Conservation (phyloP, 2,113 vertebrate species). For the Coptodon bakossiorum region DNA sequence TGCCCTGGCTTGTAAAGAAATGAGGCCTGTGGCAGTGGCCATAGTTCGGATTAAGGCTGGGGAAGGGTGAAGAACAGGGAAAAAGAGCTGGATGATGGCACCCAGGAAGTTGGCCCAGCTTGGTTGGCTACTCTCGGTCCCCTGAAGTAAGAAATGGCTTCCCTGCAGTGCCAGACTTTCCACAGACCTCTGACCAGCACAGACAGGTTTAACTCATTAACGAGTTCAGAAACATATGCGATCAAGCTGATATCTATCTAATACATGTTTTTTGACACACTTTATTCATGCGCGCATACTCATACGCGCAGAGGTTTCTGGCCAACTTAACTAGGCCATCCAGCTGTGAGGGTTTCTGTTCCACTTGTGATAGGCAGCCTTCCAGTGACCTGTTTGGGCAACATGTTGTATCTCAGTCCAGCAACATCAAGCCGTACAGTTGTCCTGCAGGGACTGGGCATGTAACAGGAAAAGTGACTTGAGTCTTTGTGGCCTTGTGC, state of each 20-base stretch:
- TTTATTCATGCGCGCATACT: not conserved
- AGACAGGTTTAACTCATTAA: not conserved
- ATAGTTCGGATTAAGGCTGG: conserved; percentile 22
- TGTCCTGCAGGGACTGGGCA: not conserved
- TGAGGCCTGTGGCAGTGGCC: conserved; percentile 21
- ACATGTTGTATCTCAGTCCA: conserved; percentile 16
- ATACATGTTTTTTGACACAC: not conserved
- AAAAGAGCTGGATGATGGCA: not conserved
- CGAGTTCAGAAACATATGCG: not conserved
- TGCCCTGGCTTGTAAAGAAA: conserved; percentile 8
- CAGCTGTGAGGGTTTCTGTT: conserved; percentile 41
- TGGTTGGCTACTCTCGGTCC: not conserved
- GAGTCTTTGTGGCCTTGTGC: not conserved
- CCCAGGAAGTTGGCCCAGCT: not conserved
- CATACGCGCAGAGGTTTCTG: not conserved
- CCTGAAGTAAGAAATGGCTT: conserved; percentile 20
- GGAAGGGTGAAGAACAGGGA: not conserved
- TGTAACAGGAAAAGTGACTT: not conserved
- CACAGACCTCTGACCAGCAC: not conserved
- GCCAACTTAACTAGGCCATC: conserved; percentile 25
- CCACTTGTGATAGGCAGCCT: conserved; percentile 49
- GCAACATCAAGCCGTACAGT: not conserved
- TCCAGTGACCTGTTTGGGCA: conserved; percentile 47
- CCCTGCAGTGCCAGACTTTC: not conserved
- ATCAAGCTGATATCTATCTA: not conserved